A percentile compares a stretch with the other conserved stretches of the same genome.
Evolutionary conservation across 2,888 invertebrate genomes (phyloP).

Genomic region (Dasypogon diadema): DNA sequence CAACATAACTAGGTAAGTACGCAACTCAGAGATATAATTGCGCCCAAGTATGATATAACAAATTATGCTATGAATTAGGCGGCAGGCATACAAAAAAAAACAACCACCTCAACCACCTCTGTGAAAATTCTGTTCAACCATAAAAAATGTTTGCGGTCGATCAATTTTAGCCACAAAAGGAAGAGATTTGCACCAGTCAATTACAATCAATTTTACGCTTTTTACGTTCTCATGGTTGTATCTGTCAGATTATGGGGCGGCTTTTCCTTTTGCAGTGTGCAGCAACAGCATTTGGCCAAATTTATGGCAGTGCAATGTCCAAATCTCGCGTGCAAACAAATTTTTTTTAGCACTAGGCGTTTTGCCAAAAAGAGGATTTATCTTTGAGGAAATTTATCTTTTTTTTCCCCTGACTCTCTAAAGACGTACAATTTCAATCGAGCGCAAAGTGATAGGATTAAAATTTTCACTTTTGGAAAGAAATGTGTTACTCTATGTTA

Average conservation of each 20-base stretch:
- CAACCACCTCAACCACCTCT: no score
- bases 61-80: no score
- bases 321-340: slow-evolving; percentile 45
- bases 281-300: slow-evolving; percentile 33
- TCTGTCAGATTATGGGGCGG: slow-evolving; percentile 47
- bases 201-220: slow-evolving; percentile 53
- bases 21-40: no score
- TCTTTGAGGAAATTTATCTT: slow-evolving; percentile 18
- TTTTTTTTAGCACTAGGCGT: slow-evolving; percentile 12
- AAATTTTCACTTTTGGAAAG: slow-evolving; percentile 32
- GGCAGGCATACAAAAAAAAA: no score
- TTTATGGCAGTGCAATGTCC: slow-evolving; percentile 11
- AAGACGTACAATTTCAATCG: slow-evolving; percentile 38
- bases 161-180: slow-evolving; percentile 36
- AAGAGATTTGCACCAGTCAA: slow-evolving; percentile 51
- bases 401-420: no score
- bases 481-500: background rate
- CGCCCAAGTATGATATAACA: no score
- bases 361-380: slow-evolving; percentile 47
- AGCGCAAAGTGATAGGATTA: slow-evolving; percentile 38
- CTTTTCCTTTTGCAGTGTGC: background rate
- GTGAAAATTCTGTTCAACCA: no score
- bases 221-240: slow-evolving; percentile 36
- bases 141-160: slow-evolving; percentile 6
- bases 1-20: no score